Conservation (phyloP, 2,113 vertebrate genomes). For the Noturus placidus region DNA sequence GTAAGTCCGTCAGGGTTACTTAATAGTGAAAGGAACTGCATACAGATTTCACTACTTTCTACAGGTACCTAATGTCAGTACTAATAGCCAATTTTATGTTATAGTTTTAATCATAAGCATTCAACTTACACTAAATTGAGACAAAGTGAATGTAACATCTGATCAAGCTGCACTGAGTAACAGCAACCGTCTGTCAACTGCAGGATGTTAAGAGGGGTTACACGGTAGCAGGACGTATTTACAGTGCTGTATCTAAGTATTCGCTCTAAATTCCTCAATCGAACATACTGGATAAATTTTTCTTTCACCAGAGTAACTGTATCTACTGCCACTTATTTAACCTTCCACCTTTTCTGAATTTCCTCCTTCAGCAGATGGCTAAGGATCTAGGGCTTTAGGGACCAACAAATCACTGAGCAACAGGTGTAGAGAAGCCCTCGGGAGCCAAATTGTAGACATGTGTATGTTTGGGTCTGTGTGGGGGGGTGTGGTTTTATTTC, state of each 20-base stretch:
- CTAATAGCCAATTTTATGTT: neutral
- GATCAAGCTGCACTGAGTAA: neutral
- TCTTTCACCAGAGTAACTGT: neutral
- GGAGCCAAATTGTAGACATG: constrained; percentile 1
- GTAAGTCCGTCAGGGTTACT: neutral
- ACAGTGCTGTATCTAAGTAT: neutral
- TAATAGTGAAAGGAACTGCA: neutral
- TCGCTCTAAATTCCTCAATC: neutral
- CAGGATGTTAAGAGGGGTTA: neutral
- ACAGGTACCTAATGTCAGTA: no score
- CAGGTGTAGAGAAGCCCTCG: constrained; percentile 48
- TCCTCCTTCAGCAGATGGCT: constrained; percentile 30
- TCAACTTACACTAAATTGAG: neutral
- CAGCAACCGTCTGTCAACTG: neutral
- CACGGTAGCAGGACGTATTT: neutral
- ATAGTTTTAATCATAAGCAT: neutral
- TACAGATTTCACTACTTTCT: neutral
- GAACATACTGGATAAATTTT: neutral
- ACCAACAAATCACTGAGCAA: constrained; percentile 35
- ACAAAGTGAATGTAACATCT: neutral
- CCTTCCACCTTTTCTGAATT: constrained; percentile 33
- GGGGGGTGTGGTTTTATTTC: neutral
- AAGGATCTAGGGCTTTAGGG: constrained; percentile 27
- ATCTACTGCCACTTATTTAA: constrained; percentile 24
- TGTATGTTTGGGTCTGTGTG: neutral